phyloP scores from a whole-genome alignment of 2,113 vertebrate species.

The Elanus axillaris region DNA sequence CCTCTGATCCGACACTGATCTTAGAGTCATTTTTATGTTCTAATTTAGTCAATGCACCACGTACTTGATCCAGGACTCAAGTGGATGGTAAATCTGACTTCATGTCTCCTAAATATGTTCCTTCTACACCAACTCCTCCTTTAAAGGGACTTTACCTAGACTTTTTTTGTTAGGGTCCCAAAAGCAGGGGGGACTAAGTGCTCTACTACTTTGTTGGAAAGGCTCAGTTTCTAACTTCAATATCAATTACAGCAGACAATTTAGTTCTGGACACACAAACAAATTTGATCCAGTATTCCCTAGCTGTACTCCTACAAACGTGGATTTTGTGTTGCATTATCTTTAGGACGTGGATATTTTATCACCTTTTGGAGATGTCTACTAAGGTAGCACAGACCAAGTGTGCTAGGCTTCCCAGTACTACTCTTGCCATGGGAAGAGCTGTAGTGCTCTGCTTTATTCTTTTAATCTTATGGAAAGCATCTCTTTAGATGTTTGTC shows the following conservation, averaged over 20 bases:
- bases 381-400: background rate
- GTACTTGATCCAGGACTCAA: background rate
- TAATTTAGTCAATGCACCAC: background rate
- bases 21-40: background rate
- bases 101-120: background rate
- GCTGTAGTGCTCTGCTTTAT: background rate
- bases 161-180: background rate
- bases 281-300: background rate
- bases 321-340: background rate
- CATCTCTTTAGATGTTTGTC: background rate
- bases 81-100: background rate
- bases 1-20: background rate
- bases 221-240: background rate
- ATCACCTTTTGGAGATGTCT: background rate
- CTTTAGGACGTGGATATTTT: background rate
- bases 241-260: background rate
- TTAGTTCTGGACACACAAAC: background rate
- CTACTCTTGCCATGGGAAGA: background rate
- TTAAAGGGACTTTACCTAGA: background rate
- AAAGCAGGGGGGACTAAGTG: background rate
- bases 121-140: background rate
- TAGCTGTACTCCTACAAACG: background rate
- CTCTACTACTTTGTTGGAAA: background rate
- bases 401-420: background rate
- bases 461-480: background rate